Base-by-base conservation (phyloP, 1,140 invertebrate species). In the Lasioglossum albipes region DNA sequence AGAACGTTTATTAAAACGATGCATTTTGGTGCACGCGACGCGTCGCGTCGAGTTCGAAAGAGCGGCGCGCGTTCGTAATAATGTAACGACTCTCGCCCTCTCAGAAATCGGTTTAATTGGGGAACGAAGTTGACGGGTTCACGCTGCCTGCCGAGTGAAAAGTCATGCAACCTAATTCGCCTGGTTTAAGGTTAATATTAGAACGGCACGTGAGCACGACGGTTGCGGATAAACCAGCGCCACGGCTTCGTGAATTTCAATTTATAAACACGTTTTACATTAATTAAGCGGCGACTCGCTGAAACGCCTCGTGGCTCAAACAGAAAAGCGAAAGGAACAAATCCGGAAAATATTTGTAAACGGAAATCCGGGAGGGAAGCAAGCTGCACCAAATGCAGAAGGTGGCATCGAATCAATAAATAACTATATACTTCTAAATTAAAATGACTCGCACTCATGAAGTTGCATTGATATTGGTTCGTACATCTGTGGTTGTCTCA, bases 161-260 rank as follows among this genome's bases (percentile, higher is more conserved):
- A 78, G 68, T 71, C 68, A 49, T 64, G 68, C 57, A 64, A 71
- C 31, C 57, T 78, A 72, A 78, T 62, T 72, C 49, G 22, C 59
- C 0, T 9, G 67, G 54, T 36, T 62, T 18, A 49, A 41, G 27
- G 16, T 71, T 76, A 78, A 78, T 78, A 78, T 71, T 78, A 78
- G 75, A 52, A 41, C n/a, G 12, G 9, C 45, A 45, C 59, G 68
- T 71, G 31, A 78, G 59, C 57, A 13, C 27, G 45, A 18, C 12
- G 7, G 42, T 12, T 6, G 72, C 9, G 42, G n/a, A 71, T 64
- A 54, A 64, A 6, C 20, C 10, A 52, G 12, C 4, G 7, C 20
- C 1, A 12, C 20, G 22, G 9, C 27, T 22, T 64, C 22, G 27
- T 69, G 27, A 70, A 36, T 45, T 69, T 69, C 41, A 9, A 77